A percentile compares a stretch with the other conserved stretches of the same genome.
phyloP scores from a whole-genome alignment of 2,888 invertebrate genomes.

The Andrena hattorfiana region DNA sequence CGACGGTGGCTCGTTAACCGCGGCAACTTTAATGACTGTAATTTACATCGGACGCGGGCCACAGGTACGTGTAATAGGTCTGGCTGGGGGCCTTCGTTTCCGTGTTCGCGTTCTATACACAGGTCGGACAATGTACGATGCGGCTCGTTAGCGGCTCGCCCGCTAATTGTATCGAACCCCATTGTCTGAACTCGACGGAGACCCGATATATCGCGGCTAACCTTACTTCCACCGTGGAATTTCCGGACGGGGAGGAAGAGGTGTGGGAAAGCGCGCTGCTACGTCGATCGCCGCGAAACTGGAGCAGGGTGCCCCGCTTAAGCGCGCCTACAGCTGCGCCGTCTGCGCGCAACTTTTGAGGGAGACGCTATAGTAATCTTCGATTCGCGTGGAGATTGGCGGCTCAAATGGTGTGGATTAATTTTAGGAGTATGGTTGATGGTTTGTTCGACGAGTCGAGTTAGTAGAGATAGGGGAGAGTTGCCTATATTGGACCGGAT shows the following conservation, averaged over 20 bases:
- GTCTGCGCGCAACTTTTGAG: neutral
- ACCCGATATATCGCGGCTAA: slow-evolving; percentile 34
- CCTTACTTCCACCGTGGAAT: slow-evolving; percentile 27
- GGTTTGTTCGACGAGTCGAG: too few species aligned
- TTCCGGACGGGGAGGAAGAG: neutral
- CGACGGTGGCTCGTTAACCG: slow-evolving; percentile 41
- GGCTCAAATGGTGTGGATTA: too few species aligned
- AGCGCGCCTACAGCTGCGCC: too few species aligned
- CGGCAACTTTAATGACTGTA: slow-evolving; percentile 45
- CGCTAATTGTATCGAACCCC: slow-evolving; percentile 54
- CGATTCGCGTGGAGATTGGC: too few species aligned
- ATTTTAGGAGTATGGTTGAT: too few species aligned
- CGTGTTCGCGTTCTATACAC: slow-evolving; percentile 30
- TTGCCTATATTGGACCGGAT: too few species aligned
- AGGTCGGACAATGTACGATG: slow-evolving; percentile 26
- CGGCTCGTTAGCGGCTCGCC: slow-evolving; percentile 34
- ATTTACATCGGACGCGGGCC: slow-evolving; percentile 43
- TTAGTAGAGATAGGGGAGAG: too few species aligned
- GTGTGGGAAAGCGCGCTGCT: slow-evolving; percentile 17
- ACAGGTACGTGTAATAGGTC: slow-evolving; percentile 29
- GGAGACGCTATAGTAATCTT: too few species aligned
- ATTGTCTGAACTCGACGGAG: slow-evolving; percentile 37
- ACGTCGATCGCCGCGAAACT: neutral
- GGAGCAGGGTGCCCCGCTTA: neutral
- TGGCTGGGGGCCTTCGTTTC: slow-evolving; percentile 30